Evolutionary conservation across 1,140 invertebrate species (phyloP), one percentile per base, ranked within the genome.

Genomic region (Aphelenchoides fujianensis): DNA sequence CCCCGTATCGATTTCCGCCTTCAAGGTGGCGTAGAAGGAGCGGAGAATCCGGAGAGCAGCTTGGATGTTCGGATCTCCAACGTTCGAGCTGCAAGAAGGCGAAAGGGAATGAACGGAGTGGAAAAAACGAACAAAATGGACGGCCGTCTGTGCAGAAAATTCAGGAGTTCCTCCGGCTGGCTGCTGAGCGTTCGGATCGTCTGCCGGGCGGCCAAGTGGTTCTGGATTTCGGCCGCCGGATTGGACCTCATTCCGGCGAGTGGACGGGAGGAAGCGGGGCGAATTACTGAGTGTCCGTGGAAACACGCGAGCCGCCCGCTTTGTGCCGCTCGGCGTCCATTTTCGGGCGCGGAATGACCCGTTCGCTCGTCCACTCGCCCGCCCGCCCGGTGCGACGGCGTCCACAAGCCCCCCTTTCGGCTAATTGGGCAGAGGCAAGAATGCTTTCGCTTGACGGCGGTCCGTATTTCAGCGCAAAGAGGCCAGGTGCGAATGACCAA

Each of bases 91-190:
- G 19, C 28, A 59, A 5, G 55, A 7, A 27, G 41, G 34, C 34
- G 28, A 19, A 19, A 59, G 5, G 7, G 34, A 59, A 59, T 16
- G 23, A 59, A 59, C 55, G n/a, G n/a, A n/a, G n/a, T n/a, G n/a
- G n/a, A 7, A 59, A 59, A 19, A 59, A 59, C 55, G 28, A 30
- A 59, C 55, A 59, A 59, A 59, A 59, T 32, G 5, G 55, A 59
- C 7, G 55, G 19, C 55, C 34, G 5, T 59, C 23, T 5, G 34
- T 59, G 28, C 5, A 59, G 19, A 59, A 7, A 59, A 23, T 19
- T 5, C 5, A 59, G 12, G 5, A 59, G 55, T 19, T 59, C 5
- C 7, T 59, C 55, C 27, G 55, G 55, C 7, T 19, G 55, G 5
- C 5, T 23, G 34, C 55, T 59, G 27, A 59, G 34, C 5, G 55